Evolutionary conservation across 2,888 invertebrate species (phyloP).

Genomic region (Melolontha melolontha): DNA sequence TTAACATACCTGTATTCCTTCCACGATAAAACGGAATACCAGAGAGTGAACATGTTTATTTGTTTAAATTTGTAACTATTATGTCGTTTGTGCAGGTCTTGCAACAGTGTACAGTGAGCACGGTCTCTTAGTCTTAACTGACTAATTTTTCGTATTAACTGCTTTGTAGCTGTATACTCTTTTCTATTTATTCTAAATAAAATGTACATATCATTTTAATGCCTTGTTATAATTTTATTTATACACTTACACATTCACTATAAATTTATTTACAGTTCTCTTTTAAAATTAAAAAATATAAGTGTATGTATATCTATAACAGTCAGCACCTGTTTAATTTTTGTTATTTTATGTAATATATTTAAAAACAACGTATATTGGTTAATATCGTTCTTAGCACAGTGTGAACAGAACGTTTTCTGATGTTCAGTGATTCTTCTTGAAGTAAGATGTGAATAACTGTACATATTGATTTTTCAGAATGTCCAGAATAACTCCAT

Average conservation of each 20-base stretch:
- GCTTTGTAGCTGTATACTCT: conserved; percentile 32
- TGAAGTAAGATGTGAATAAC: conserved; percentile 21
- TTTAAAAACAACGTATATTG: background rate
- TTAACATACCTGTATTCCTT: conserved; percentile 64
- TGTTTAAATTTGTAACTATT: conserved; percentile 31
- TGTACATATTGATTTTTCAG: conserved; percentile 29
- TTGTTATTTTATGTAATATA: too few species aligned
- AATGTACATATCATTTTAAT: conserved; percentile 18
- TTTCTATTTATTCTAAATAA: conserved; percentile 38
- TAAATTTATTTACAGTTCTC: background rate
- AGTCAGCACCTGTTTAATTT: conserved; percentile 10
- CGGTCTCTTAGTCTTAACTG: conserved; percentile 55
- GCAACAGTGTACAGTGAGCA: conserved; percentile 50
- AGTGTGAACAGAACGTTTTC: conserved; percentile 20
- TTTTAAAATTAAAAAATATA: too few species aligned
- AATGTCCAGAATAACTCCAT: conserved; percentile 14
- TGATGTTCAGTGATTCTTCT: conserved; percentile 21
- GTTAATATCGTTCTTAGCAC: conserved; percentile 12
- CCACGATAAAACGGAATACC: conserved; percentile 64
- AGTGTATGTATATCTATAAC: background rate
- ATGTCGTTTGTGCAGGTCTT: conserved; percentile 47
- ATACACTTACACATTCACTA: conserved; percentile 15
- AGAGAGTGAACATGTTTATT: conserved; percentile 62
- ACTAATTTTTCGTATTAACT: conserved; percentile 53
- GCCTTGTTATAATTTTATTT: conserved; percentile 3